phyloP scores from a whole-genome alignment of 92 coral and sea anemone genomes.

The Porites rus region DNA sequence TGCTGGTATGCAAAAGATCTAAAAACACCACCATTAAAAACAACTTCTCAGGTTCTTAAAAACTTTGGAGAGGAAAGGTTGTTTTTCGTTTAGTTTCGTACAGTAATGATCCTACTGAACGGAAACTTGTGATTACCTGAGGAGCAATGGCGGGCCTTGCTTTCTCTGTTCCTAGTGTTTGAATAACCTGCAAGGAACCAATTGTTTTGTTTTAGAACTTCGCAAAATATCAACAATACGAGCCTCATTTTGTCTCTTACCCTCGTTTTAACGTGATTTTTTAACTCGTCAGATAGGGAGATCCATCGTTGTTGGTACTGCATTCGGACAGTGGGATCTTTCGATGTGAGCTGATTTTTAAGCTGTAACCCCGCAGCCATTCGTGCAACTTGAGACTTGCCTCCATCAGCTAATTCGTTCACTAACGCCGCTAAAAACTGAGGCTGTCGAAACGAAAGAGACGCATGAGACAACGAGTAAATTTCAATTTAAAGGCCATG shows the following conservation, averaged over 20 bases:
- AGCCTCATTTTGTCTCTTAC: slow-evolving; percentile 48
- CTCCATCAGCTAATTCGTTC: slow-evolving; percentile 76
- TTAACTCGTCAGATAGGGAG: slow-evolving; percentile 65
- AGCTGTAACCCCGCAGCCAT: slow-evolving; percentile 99
- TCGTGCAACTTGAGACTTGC: slow-evolving; percentile 91
- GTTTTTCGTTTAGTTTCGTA: not conserved
- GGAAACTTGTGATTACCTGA: slow-evolving; percentile 63
- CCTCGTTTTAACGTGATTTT: slow-evolving; percentile 69
- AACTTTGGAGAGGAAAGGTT: not conserved
- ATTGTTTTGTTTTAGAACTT: not conserved
- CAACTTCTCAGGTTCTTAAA: too few species aligned
- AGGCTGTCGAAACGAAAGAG: slow-evolving; percentile 68
- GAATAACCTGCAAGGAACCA: slow-evolving; percentile 59
- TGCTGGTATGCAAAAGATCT: too few species aligned
- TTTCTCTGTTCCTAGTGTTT: slow-evolving; percentile 92
- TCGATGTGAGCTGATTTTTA: slow-evolving; percentile 94
- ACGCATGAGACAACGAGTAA: not conserved
- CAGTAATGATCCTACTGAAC: not conserved
- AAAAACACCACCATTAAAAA: too few species aligned
- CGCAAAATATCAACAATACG: not conserved
- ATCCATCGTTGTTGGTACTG: slow-evolving; percentile 94
- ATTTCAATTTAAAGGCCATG: not conserved
- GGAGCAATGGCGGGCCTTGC: slow-evolving; percentile 96
- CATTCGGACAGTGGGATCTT: slow-evolving; percentile 80
- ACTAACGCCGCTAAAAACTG: slow-evolving; percentile 91